phyloP scores from a whole-genome alignment of 2,888 invertebrate genomes.

The Mythimna ferrago region DNA sequence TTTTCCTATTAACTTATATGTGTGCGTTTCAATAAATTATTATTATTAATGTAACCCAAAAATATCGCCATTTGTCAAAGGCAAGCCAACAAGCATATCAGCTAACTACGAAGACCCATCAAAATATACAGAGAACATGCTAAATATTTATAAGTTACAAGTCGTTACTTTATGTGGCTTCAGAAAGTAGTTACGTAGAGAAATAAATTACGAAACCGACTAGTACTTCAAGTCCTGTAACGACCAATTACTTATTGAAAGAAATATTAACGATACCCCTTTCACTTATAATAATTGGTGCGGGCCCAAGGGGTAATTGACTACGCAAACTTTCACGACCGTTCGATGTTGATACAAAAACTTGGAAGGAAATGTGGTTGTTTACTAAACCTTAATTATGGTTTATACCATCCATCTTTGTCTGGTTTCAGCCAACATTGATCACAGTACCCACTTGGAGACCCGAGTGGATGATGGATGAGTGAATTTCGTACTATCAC shows the following conservation, averaged over 20 bases:
- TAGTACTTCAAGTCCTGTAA: slow-evolving; percentile 22
- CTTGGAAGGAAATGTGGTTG: slow-evolving; percentile 46
- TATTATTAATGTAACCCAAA: not conserved
- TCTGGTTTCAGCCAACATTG: slow-evolving; percentile 72
- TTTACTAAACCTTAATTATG: slow-evolving; percentile 61
- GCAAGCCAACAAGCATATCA: slow-evolving; percentile 14
- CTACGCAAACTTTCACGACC: slow-evolving; percentile 42
- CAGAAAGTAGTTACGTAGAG: slow-evolving; percentile 10
- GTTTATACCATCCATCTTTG: slow-evolving; percentile 72
- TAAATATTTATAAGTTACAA: slow-evolving; percentile 42
- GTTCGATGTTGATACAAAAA: slow-evolving; percentile 44
- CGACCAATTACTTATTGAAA: slow-evolving; percentile 31
- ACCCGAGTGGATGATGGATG: slow-evolving; percentile 74
- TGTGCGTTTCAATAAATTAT: too few relatives aligned
- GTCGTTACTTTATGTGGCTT: slow-evolving; percentile 33
- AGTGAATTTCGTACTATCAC: slow-evolving; percentile 59
- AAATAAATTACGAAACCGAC: slow-evolving; percentile 18
- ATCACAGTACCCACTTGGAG: slow-evolving; percentile 70
- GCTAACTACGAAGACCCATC: slow-evolving; percentile 1
- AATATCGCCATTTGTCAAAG: slow-evolving; percentile 2
- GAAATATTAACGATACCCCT: slow-evolving; percentile 42
- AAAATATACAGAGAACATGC: slow-evolving; percentile 21
- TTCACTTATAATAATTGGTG: slow-evolving; percentile 49
- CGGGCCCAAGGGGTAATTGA: slow-evolving; percentile 27
- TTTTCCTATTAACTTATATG: too few relatives aligned